Conservation (phyloP, 2,888 invertebrate genomes). For the Catonia carolina region DNA sequence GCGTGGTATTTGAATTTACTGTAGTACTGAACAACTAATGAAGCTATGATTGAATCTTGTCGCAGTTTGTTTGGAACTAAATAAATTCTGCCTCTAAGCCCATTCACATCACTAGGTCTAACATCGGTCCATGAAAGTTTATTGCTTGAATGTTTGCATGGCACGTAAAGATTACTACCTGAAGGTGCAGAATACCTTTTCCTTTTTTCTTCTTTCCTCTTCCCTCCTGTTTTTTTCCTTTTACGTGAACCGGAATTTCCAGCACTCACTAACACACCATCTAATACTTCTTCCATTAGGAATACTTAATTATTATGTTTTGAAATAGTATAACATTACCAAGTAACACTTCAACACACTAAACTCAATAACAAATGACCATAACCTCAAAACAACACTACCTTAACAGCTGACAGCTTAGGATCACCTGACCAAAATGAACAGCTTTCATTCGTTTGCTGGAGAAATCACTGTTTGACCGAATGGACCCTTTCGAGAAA, state of each 20-base stretch:
- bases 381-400: not conserved
- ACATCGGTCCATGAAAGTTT: slow-evolving; percentile 13
- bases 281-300: slow-evolving; percentile 15
- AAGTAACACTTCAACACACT: too few species aligned
- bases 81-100: slow-evolving; percentile 17
- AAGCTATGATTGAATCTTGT: slow-evolving; percentile 12
- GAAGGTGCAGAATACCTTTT: slow-evolving; percentile 18
- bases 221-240: slow-evolving; percentile 20
- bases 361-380: not conserved
- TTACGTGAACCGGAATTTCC: slow-evolving; percentile 16
- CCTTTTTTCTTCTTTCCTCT: slow-evolving; percentile 19
- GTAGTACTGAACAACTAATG: too few species aligned
- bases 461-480: slow-evolving; percentile 12
- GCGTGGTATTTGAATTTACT: too few species aligned
- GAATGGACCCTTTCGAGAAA: too few species aligned
- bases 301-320: too few species aligned
- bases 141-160: slow-evolving; percentile 16
- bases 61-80: slow-evolving; percentile 14
- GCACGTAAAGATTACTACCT: slow-evolving; percentile 14
- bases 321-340: too few species aligned
- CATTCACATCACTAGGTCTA: slow-evolving; percentile 19
- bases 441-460: not conserved
- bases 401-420: not conserved
- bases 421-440: slow-evolving; percentile 2
- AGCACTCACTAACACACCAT: slow-evolving; percentile 17